Evolutionary conservation across 2,888 invertebrate species (phyloP).

Genomic region (Branchipolynoe longqiensis): DNA sequence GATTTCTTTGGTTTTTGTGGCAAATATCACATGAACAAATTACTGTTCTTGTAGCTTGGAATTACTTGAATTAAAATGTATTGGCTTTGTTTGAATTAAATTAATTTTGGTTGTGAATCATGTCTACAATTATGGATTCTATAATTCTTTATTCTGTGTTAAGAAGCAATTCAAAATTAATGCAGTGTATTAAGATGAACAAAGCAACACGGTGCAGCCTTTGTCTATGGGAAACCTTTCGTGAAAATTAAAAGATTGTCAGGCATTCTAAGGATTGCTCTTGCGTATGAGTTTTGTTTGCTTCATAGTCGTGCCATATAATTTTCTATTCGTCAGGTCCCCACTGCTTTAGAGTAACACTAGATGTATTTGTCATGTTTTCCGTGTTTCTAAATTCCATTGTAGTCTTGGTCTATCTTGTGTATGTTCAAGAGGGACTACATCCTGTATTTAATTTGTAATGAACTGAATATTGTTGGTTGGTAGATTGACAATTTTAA

Average conservation of each 20-base stretch:
- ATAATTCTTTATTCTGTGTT: too few species aligned
- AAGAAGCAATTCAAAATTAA: too few species aligned
- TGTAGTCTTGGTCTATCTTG: neutral
- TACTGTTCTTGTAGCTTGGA: too few species aligned
- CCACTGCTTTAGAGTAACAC: conserved; percentile 4
- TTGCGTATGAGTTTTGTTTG: conserved; percentile 28
- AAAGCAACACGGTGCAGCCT: neutral
- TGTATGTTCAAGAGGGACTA: neutral
- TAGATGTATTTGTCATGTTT: conserved; percentile 22
- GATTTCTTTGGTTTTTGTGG: too few species aligned
- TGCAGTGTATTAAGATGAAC: too few species aligned
- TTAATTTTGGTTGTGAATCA: too few species aligned
- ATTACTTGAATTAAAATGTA: too few species aligned
- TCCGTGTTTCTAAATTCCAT: neutral
- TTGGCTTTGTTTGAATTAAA: too few species aligned
- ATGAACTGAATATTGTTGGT: neutral
- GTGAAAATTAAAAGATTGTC: neutral
- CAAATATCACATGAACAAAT: too few species aligned
- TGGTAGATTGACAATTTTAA: too few species aligned
- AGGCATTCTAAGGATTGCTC: conserved; percentile 1
- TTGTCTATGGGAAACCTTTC: neutral
- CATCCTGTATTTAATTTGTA: neutral
- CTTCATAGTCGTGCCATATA: conserved; percentile 16
- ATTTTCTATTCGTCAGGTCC: neutral
- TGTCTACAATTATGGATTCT: too few species aligned